Percentiles rank a stretch among this genome's conserved stretches.
These are phyloP conservation scores for Actinia tenebrosa DNA, from an alignment of 64 coral and sea anemone genomes.

Conservation along the genomic window DNA sequence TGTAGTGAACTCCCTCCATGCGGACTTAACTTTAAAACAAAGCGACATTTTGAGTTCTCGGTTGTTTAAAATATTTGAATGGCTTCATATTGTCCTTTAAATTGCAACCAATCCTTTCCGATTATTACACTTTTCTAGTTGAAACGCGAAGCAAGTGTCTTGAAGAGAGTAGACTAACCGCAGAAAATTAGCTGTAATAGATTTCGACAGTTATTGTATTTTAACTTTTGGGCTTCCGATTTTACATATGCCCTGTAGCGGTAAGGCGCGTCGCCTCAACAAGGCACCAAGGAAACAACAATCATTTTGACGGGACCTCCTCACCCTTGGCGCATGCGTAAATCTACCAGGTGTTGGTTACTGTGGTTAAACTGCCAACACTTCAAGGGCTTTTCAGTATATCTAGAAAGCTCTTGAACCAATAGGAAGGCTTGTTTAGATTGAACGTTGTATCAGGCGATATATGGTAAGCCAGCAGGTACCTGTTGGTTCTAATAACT, in stretches of 20 bases:
- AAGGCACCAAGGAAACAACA: constrained; percentile 11
- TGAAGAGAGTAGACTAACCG: background rate
- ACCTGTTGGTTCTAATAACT: background rate
- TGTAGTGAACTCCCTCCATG: constrained; percentile 50
- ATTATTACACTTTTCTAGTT: background rate
- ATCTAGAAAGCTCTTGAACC: background rate
- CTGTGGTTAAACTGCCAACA: constrained; percentile 3
- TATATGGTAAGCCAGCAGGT: constrained; percentile 7
- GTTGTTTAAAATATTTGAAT: background rate
- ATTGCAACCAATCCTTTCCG: constrained; percentile 4
- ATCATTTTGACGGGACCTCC: constrained; percentile 1
- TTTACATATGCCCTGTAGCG: background rate
- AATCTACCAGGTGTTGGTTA: background rate
- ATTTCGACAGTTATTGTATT: background rate
- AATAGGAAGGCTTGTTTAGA: constrained; percentile 6
- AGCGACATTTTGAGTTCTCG: constrained; percentile 63
- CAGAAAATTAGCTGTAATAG: background rate
- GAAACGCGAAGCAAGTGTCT: background rate
- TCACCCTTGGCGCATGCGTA: constrained; percentile 13
- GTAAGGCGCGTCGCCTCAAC: constrained; percentile 37
- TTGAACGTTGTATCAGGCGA: background rate
- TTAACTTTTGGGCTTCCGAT: background rate
- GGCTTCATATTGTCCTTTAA: constrained; percentile 6
- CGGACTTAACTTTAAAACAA: constrained; percentile 65
- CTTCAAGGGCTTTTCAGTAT: constrained; percentile 1